Evolutionary conservation across 2,113 vertebrate genomes (phyloP), one percentile per base, ranked within the genome.

Genomic region (Bambusicola thoracicus): DNA sequence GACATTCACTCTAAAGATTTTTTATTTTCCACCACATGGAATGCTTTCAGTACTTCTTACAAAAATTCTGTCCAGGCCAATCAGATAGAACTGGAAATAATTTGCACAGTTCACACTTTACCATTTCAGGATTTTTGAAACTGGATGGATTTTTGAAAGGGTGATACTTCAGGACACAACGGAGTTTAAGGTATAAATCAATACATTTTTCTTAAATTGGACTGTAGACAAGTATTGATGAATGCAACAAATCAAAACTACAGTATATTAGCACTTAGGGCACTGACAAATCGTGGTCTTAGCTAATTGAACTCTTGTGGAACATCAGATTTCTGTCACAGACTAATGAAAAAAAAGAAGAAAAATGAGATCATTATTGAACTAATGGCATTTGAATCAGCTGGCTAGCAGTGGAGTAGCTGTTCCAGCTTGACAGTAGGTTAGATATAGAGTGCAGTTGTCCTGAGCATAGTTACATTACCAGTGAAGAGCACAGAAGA

Each of bases 191-290:
- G 14, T 36, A 58, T 46, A 79, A 87, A 58, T 58, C 32, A 58
- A 36, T 43, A 40, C 1, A 12, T 81, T 74, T 78, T 69, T 43
- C 41, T 48, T 66, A 63, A 63, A 59, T 46, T 18, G 36, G 19
- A 49, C 10, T 55, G 53, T 32, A 14, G 34, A 59, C 8, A 2
- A 2, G 40, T 40, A n/a, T 53, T 78, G 34, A 75, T 46, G 66
- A 79, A 20, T 17, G 40, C 8, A 48, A 9, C 6, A 38, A 62
- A 82, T 63, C 6, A 41, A 85, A 7, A 49, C 61, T 20, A 20
- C 0, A 0, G 6, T 32, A n/a, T 44, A 36, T 49, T 34, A 67
- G 27, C 32, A n/a, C 8, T 36, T 67, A n/a, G 10, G 12, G 7
- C 36, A 68, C n/a, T 36, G 27, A 44, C 8, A 78, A 18, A 38